These are phyloP conservation scores for Coreius guichenoti DNA, from an alignment of 2,797 vertebrate genomes.

Conservation along the genomic window DNA sequence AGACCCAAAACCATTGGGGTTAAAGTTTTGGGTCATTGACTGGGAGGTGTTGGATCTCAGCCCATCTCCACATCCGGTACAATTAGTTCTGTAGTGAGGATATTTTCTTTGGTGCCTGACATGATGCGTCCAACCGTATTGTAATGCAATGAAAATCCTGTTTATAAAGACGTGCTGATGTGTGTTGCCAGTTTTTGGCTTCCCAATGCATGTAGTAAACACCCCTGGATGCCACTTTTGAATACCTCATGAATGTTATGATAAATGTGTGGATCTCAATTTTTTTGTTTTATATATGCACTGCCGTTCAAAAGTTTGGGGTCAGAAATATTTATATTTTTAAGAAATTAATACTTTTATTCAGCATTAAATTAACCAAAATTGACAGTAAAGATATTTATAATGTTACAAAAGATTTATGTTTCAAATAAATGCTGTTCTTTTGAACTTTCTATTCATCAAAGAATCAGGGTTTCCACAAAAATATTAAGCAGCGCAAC, in stretches of 20 bases:
- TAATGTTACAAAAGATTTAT: not conserved
- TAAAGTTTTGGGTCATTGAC: not conserved
- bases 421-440: not conserved
- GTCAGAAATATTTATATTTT: not conserved
- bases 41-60: not conserved
- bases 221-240: conserved; percentile 5
- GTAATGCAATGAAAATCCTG: conserved; percentile 7
- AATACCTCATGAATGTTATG: conserved; percentile 14
- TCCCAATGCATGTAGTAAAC: conserved; percentile 32
- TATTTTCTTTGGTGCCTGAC: conserved; percentile 4
- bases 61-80: not conserved
- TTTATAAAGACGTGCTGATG: not conserved
- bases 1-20: not conserved
- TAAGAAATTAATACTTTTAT: not conserved
- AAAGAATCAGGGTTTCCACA: not conserved
- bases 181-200: conserved; percentile 18
- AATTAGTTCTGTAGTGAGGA: not conserved
- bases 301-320: not conserved
- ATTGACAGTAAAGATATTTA: not conserved
- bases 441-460: not conserved
- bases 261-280: not conserved
- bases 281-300: not conserved
- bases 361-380: not conserved
- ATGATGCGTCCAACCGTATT: not conserved
- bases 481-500: not conserved